Evolutionary conservation across 2,797 vertebrate species (phyloP), one percentile per base, ranked within the genome.

Genomic region (Chiloscyllium punctatum): DNA sequence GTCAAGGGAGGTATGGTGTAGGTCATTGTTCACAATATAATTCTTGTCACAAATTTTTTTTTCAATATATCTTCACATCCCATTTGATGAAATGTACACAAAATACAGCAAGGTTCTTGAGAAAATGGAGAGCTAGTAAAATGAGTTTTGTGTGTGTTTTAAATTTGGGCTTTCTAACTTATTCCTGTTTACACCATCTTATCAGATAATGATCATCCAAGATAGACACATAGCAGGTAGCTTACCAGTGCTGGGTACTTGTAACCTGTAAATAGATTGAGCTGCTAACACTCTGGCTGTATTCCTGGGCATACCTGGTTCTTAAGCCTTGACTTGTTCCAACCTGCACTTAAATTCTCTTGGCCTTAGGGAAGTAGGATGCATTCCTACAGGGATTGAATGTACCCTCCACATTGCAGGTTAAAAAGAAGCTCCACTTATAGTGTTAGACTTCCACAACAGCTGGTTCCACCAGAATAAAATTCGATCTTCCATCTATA

Each of bases 61-160:
- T 51, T 74, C 69, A 95, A 57, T 74, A 95, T 74, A 95, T 51
- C 37, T 94, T 74, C 94, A 72, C 71, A 74, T 95, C 69, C 68
- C 71, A 72, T 72, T 77, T 95, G 71, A 95, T 77, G 94, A 95
- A 53, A 95, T 95, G 94, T 77, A 95, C 94, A 95, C 72, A 74
- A 95, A 53, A 77, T 95, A 72, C 94, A 77, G 94, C 51, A 48
- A 74, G 69, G 25, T 72, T 77, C 69, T 72, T 74, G 71, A 94
- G 68, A 72, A 53, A 95, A 95, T 95, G 71, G 71, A 95, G 69
- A 95, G 27, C 27, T 3, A 53, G 42, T 53, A 74, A 74, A 77
- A 95, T 51, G 94, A 74, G 33, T 95, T 51, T 48, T 53, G 8
- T 95, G 48, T 53, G 25, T 53, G 94, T 95, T 94, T 62, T 95